Conservation (phyloP, 2,113 vertebrate genomes). For the Corythoichthys intestinalis region DNA sequence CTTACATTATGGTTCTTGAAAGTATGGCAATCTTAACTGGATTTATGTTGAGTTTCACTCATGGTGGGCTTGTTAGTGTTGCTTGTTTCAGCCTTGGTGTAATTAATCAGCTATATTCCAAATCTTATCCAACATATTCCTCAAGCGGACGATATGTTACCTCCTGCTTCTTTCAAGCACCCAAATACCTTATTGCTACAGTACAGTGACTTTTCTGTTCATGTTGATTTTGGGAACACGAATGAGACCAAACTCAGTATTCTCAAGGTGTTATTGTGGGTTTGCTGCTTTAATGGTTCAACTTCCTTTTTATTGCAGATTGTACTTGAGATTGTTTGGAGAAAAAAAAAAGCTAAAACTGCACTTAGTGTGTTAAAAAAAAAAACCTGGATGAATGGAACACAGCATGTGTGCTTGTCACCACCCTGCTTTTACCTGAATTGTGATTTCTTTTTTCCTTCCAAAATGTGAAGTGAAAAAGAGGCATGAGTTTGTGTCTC, state of each 20-base stretch:
- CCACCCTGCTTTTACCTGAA: constrained; percentile 70
- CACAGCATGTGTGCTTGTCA: constrained; percentile 73
- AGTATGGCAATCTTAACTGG: constrained; percentile 37
- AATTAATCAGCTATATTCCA: constrained; percentile 77
- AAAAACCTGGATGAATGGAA: constrained; percentile 59
- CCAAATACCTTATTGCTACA: constrained; percentile 71
- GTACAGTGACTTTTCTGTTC: constrained; percentile 62
- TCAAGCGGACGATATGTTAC: constrained; percentile 70
- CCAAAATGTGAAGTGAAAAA: constrained; percentile 62
- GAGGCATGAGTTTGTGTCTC: constrained; percentile 72
- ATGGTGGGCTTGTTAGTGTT: constrained; percentile 67
- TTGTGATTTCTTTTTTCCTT: constrained; percentile 70
- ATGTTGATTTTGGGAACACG: constrained; percentile 61
- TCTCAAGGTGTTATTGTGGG: constrained; percentile 66
- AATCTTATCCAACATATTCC: constrained; percentile 72
- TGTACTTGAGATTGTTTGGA: constrained; percentile 71
- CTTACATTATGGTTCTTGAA: constrained; percentile 24
- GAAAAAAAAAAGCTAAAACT: constrained; percentile 47
- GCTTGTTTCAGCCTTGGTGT: constrained; percentile 70
- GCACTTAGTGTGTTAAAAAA: constrained; percentile 72
- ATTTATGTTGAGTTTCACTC: constrained; percentile 57
- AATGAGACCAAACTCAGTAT: constrained; percentile 78
- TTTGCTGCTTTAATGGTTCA: constrained; percentile 72
- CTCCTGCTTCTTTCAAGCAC: constrained; percentile 73
- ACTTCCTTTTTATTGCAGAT: constrained; percentile 57